Evolutionary conservation across 2,888 invertebrate genomes (phyloP).

Genomic region (Lycia hirtaria): DNA sequence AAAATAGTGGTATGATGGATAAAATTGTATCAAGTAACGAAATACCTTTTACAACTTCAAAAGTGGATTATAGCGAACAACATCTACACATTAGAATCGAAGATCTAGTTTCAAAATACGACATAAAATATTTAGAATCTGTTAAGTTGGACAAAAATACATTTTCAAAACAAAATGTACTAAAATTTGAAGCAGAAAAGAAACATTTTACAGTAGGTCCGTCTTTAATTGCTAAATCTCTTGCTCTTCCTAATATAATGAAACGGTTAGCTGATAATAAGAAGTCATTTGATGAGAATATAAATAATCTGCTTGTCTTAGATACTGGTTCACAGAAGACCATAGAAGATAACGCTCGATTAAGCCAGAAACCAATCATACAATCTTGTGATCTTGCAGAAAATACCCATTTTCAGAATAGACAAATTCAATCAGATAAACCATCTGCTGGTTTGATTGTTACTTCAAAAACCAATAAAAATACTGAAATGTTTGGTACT

Average conservation of each 20-base stretch:
- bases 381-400: not conserved
- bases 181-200: conserved; percentile 42
- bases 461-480: not conserved
- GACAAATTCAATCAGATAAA: not conserved
- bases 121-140: conserved; percentile 36
- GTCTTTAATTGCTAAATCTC: conserved; percentile 51
- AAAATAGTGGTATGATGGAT: conserved; percentile 5
- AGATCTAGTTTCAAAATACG: conserved; percentile 27
- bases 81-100: conserved; percentile 20
- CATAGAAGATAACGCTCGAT: not conserved
- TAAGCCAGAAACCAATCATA: not conserved
- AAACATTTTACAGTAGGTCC: conserved; percentile 51
- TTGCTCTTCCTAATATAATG: conserved; percentile 54
- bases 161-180: conserved; percentile 45
- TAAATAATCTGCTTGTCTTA: conserved; percentile 18
- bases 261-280: conserved; percentile 43
- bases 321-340: conserved; percentile 3
- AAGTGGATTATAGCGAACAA: conserved; percentile 17
- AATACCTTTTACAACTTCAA: not conserved
- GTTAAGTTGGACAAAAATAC: conserved; percentile 49
- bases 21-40: conserved; percentile 9
- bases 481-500: not conserved
- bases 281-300: conserved; percentile 20
- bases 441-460: not conserved
- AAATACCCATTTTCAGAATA: not conserved